Conservation (phyloP, 1,140 invertebrate species). For the Pseudomyrmex flavicornis region DNA sequence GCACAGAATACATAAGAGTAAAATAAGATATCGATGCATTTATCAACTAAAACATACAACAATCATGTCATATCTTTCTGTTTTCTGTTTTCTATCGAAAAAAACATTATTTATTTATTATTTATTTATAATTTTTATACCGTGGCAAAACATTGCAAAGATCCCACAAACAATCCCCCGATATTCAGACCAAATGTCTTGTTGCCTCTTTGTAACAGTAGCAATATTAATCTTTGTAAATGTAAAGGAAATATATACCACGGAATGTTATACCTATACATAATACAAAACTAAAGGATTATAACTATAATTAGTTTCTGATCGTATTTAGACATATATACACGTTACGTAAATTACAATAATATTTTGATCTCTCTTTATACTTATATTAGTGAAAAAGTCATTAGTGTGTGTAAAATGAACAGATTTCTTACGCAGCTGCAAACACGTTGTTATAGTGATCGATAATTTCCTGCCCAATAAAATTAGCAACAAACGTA, state of each 20-base stretch:
- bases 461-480: neutral
- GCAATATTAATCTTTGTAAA: neutral
- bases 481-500: neutral
- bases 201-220: neutral
- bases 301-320: no score
- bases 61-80: no score
- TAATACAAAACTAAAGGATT: neutral
- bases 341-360: no score
- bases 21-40: no score
- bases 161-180: neutral
- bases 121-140: neutral
- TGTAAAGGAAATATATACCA: neutral
- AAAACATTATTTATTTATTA: no score
- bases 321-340: no score
- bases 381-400: neutral
- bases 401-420: neutral
- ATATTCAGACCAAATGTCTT: neutral
- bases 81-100: no score
- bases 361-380: no score
- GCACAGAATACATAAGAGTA: no score
- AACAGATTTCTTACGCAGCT: neutral
- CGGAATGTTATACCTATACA: neutral
- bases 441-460: neutral
- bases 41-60: no score
- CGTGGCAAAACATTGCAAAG: neutral